Evolutionary conservation across 2,797 vertebrate genomes (phyloP), one percentile per base, ranked within the genome.

Genomic region (Melanotaenia pygmaea): DNA sequence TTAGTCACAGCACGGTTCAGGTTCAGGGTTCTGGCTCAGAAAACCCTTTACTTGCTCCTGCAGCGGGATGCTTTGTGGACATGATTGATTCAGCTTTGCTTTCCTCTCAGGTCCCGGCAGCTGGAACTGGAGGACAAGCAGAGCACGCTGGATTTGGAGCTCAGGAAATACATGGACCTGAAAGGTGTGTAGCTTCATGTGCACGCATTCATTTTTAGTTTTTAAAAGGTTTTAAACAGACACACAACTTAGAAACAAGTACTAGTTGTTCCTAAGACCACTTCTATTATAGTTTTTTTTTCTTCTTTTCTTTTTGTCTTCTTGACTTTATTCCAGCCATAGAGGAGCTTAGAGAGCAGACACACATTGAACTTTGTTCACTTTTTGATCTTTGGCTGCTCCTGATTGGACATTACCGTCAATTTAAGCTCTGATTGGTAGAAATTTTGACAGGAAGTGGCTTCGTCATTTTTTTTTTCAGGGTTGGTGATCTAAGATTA

Each of bases 101-200:
- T 79, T 73, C 22, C 61, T 68, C 63, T 34, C 82, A 98, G 97
- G 62, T 97, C 95, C 30, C 95, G 96, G 59, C 96, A 97, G 83
- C 93, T 98, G 89, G 95, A 96, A 50, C 92, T 99, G 4, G 96
- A 99, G 58, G 96, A 99, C 90, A 94, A 97, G 85, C 97, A 98
- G 91, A 90, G 93, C 85, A 94, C 94, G 66, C 89, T 98, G 26
- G 97, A 98, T 67, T 70, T 96, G 91, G 94, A 97, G 86, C 92
- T 98, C 50, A 93, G 96, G 28, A 88, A 88, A 53, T 96, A 92
- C 91, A 89, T 97, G 86, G 95, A 95, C 66, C 89, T 82, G 63
- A 84, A 92, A 1, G 96, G 97, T 98, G 89, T 47, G 88, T 84
- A 62, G 12, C 34, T 58, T 20, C 0, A 43, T 22, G 64, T 59